Base-by-base conservation (phyloP, 2,113 vertebrate genomes). In the Melanerpes aurifrons region DNA sequence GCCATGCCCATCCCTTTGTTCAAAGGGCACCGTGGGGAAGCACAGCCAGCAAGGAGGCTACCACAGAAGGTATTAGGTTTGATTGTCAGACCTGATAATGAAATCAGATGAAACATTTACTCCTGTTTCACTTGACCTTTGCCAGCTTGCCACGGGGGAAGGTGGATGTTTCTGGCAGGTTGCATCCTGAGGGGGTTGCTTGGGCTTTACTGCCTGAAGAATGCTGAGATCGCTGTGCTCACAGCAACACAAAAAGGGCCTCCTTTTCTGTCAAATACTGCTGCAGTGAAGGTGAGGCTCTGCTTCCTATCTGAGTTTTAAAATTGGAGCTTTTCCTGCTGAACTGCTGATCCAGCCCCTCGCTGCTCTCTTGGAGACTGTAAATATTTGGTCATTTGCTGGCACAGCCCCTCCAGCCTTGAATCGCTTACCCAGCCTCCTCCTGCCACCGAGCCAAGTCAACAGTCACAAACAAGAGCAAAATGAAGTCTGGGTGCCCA, bases 381-480 rank as follows among this genome's bases (percentile, higher is more conserved):
- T 92, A 89, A 92, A 82, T 93, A 78, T 94, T 96, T 87, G 56
- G 43, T 67, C 43, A 53, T 59, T 85, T 68, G 40, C 82, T 96
- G 83, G 84, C 18, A 5, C 75, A 82, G 22, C 50, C 59, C 35
- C 76, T 67, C 50, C 3, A 25, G 71, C 87, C 94, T 87, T 80
- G 86, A 79, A 11, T 26, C 19, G 31, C 53, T 73, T 69, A 77
- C 56, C 78, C 76, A 62, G 78, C 53, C 57, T 24, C 68, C 72
- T 53, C 47, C 32, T 83, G 71, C 71, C 37, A 16, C 24, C 26
- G 0, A 63, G 84, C 53, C 70, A 9, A 37, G 73, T 6, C 26
- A 78, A 75, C 1, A 2, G 1, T 67, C 83, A 45, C 47, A 63
- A 74, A 87, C 69, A 79, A 54, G 87, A 31, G 17, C 31, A 45